Base-by-base conservation (phyloP, 2,113 vertebrate genomes). In the Neoarius graeffei region DNA sequence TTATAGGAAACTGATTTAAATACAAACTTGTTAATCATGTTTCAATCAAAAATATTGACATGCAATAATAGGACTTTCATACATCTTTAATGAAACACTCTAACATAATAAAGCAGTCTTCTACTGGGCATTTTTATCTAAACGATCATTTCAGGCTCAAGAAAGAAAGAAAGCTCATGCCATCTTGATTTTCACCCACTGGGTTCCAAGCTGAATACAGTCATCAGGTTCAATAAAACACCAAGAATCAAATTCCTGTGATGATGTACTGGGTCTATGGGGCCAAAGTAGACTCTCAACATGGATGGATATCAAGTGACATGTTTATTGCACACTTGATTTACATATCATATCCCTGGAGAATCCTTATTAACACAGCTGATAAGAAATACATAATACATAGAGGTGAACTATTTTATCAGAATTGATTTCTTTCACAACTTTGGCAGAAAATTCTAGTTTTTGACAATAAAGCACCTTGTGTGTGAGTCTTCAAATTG, bases 1-100 rank as follows among this genome's bases (percentile, higher is more conserved):
- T 93, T 92, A 95, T 91, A 88, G 91, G 86, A 94, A 95, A 95
- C 93, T 92, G 91, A 94, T 95, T 87, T 4, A 74, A 81, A 30
- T 89, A 92, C 91, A 92, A 89, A 89, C 86, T 15, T 64, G 91
- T 86, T 90, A 91, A 92, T 90, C 89, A 94, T 91, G 89, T 89
- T 91, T 94, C 19, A 91, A 93, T 92, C 88, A 86, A 89, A 91
- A 86, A 87, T 91, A 93, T 93, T 76, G 92, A 94, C 86, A 81
- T 80, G 81, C 54, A 25, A 42, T 90, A 90, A 92, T 92, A 89
- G 90, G 91, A 93, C 30, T 57, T 7, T 0, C 66, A 69, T 67
- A 67, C n/a, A n/a, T 8, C 27, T 86, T 77, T 35, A 79, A 54
- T n/a, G 15, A 60, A n/a, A 81, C 20, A 48, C 50, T 25, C 11